Conservation (phyloP, 2,888 invertebrate genomes). For the Chelonus formosanus region DNA sequence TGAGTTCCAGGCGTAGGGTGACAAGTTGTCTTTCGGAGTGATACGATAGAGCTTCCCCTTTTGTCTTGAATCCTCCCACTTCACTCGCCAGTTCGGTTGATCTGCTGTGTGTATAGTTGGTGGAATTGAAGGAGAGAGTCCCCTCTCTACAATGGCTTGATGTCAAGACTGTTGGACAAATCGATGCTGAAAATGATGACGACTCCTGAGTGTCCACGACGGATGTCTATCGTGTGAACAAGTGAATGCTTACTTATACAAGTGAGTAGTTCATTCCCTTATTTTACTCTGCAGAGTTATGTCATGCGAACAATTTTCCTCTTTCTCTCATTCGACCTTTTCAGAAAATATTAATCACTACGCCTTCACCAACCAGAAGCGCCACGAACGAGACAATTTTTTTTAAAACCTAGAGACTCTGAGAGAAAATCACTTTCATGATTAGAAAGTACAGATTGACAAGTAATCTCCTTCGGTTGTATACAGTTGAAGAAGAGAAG, state of each 20-base stretch:
- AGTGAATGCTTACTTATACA: conserved; percentile 36
- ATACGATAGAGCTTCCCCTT: conserved; percentile 40
- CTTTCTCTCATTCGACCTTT: conserved; percentile 20
- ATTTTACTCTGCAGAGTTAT: conserved; percentile 29
- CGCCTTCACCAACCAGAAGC: conserved; percentile 4
- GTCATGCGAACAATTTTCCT: conserved; percentile 29
- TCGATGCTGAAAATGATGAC: conserved; percentile 60
- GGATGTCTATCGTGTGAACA: conserved; percentile 50
- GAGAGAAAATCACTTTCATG: background rate
- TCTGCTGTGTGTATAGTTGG: conserved; percentile 30
- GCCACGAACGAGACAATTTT: conserved; percentile 3
- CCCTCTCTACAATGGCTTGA: conserved; percentile 44
- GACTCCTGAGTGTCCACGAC: conserved; percentile 58
- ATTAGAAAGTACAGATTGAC: conserved; percentile 19
- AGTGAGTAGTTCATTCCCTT: background rate
- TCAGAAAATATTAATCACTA: conserved; percentile 17
- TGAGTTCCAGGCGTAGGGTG: conserved; percentile 50
- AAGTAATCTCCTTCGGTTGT: conserved; percentile 25
- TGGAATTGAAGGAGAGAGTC: conserved; percentile 31
- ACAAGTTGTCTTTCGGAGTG: conserved; percentile 52
- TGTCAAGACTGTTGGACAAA: conserved; percentile 64
- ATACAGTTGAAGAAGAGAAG: conserved; percentile 7
- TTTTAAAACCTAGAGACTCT: background rate
- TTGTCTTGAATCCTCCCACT: conserved; percentile 24
- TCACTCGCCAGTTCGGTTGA: conserved; percentile 32